Evolutionary conservation across 1,140 invertebrate genomes (phyloP), one percentile per base, ranked within the genome.

Genomic region (Sinella curviseta): DNA sequence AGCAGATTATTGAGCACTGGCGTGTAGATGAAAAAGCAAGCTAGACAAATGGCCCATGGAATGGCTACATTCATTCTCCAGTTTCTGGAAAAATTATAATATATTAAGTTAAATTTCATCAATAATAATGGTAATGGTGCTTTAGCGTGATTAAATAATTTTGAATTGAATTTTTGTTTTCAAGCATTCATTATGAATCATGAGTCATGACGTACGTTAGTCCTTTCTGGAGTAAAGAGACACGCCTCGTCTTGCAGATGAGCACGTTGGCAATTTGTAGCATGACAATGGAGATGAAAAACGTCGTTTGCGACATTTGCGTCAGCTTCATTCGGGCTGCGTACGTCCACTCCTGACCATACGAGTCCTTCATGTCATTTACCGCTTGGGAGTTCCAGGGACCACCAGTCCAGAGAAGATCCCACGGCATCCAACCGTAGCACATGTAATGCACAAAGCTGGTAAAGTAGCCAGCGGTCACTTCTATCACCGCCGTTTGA

Each of bases 321-420:
- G 30, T 74, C n/a, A 83, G 28, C 30, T 74, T 28, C 35, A 77
- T 77, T 31, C 82, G 48, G 26, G 30, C 31, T 16, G 65, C 16
- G 36, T 80, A 83, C 16, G 77, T 77, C 89, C 89, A 90, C 86
- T 90, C 89, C 84, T 90, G 89, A 78, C 88, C 89, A 83, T 90
- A 91, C 34, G 88, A 88, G 83, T 90, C 90, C 70, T 80, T 74
- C 26, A 91, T 80, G 82, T 90, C 90, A 84, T 89, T 90, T 34
- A 89, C 82, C 24, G 86, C 87, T 77, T 85, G 85, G 8, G 88
- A 89, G 82, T 91, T 89, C 89, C 89, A 90, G 4, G 14, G 12
- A 26, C 57, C 24, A 4, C 24, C 26, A 33, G 8, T 30, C 26
- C 26, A 70, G 26, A 33, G 14, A 12, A 70, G 65, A 33, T 70